Evolutionary conservation across 2,797 vertebrate species (phyloP).

Genomic region (Heteromormyrus szaboi): DNA sequence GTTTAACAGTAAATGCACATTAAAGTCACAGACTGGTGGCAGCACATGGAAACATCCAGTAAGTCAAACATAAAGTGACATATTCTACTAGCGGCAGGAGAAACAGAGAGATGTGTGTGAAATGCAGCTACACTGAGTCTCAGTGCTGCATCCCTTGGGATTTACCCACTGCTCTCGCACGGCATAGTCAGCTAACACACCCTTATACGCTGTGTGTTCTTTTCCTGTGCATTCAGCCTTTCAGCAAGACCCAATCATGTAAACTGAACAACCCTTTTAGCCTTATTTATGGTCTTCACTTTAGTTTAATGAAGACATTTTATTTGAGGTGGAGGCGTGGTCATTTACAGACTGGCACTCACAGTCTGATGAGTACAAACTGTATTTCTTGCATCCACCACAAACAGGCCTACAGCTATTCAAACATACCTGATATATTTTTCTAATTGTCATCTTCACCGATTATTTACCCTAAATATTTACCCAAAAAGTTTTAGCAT

Average conservation of each 20-base stretch:
- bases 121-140: background rate
- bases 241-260: background rate
- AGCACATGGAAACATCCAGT: background rate
- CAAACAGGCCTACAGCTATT: background rate
- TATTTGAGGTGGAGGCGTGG: background rate
- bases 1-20: background rate
- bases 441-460: background rate
- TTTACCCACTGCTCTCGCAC: background rate
- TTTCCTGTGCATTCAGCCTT: background rate
- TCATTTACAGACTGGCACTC: background rate
- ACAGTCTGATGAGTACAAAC: background rate
- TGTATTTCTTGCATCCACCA: background rate
- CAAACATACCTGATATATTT: background rate
- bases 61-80: background rate
- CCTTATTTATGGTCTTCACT: background rate
- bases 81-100: background rate
- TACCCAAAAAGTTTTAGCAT: background rate
- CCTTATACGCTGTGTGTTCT: background rate
- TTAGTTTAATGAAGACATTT: background rate
- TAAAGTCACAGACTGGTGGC: background rate
- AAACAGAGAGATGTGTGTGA: background rate
- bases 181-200: background rate
- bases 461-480: background rate
- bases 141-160: background rate
- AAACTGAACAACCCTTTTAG: background rate